A percentile compares a stretch with the other conserved stretches of the same genome.
These are phyloP conservation scores for Campoplex nolae DNA, from an alignment of 2,888 invertebrate species.

Conservation along the genomic window DNA sequence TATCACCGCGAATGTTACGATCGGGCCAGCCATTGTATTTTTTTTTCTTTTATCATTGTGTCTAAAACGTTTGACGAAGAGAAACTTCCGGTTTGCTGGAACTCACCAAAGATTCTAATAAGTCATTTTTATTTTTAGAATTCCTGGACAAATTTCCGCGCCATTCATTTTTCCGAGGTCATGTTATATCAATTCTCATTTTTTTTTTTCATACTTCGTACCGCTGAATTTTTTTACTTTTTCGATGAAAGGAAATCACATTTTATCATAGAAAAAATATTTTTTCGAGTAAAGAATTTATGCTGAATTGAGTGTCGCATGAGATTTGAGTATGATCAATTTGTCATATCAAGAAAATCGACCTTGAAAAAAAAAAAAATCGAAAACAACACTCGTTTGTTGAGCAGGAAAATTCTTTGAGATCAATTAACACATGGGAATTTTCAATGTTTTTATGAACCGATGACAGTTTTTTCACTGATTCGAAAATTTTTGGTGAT, in stretches of 20 bases:
- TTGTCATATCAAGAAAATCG: not conserved
- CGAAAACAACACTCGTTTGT: too few relatives aligned
- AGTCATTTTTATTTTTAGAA: not conserved
- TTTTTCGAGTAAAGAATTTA: not conserved
- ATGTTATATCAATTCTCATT: not conserved
- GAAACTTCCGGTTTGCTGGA: slow-evolving; percentile 37
- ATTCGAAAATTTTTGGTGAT: too few relatives aligned
- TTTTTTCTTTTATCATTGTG: not conserved
- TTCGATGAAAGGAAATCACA: too few relatives aligned
- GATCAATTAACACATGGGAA: too few relatives aligned
- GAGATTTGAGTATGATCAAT: not conserved
- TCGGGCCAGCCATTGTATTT: not conserved
- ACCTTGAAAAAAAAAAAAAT: not conserved
- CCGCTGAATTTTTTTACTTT: not conserved
- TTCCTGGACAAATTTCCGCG: not conserved
- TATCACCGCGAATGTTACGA: slow-evolving; percentile 7
- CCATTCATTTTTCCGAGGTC: not conserved
- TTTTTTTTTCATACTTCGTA: not conserved
- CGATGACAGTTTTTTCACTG: too few relatives aligned
- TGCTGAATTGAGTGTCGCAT: not conserved
- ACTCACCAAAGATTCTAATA: slow-evolving; percentile 3
- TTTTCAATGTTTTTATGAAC: too few relatives aligned
- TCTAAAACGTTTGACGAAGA: slow-evolving; percentile 28
- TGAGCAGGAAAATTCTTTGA: too few relatives aligned
- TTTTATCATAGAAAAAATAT: too few relatives aligned